Conservation (phyloP, 2,113 vertebrate genomes). For the Chloropsis cyanopogon region DNA sequence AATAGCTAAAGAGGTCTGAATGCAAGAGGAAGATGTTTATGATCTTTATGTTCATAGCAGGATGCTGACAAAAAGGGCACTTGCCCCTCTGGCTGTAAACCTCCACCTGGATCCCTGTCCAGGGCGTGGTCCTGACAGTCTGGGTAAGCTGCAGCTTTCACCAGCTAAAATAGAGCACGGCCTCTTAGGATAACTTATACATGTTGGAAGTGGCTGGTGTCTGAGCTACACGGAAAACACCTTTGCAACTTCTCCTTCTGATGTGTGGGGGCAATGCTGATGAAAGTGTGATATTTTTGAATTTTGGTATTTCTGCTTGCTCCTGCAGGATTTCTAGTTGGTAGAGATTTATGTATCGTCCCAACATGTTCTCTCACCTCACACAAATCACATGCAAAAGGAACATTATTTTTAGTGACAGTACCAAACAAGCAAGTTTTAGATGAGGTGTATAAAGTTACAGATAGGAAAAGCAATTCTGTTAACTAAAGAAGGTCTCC, state of each 20-base stretch:
- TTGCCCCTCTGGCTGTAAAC: background rate
- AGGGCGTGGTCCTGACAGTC: background rate
- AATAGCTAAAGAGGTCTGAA: background rate
- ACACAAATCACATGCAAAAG: background rate
- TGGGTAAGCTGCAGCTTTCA: background rate
- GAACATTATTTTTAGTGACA: background rate
- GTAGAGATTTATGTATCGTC: background rate
- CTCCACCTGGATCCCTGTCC: background rate
- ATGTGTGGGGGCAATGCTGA: background rate
- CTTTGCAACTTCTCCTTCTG: background rate
- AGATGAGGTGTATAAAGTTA: background rate
- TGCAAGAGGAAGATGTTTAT: background rate
- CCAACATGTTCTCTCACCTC: background rate
- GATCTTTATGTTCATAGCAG: background rate
- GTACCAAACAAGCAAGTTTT: background rate
- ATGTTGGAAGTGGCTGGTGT: background rate
- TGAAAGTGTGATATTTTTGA: background rate
- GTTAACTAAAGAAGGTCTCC: background rate
- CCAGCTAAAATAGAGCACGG: fast-evolving
- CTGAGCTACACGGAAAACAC: background rate
- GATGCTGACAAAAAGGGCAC: background rate
- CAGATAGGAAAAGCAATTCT: background rate
- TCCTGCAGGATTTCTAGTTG: background rate
- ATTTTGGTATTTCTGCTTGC: background rate
- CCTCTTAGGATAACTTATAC: background rate